Conservation (phyloP, 2,888 invertebrate genomes). For the Heliconius cydno region DNA sequence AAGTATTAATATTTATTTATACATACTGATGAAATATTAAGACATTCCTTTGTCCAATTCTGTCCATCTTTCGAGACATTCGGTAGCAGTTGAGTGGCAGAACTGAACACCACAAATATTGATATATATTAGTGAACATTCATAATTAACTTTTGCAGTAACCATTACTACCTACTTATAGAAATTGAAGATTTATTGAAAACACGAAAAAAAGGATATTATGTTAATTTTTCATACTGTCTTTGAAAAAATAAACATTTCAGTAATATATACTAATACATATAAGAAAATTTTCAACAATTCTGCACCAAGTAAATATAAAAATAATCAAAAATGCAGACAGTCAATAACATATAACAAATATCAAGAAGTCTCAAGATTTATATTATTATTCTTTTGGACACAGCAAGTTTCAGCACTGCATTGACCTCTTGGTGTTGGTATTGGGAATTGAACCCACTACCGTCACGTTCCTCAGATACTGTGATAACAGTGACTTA, state of each 20-base stretch:
- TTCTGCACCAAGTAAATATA: background rate
- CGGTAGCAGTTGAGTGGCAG: too few species aligned
- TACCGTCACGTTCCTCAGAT: too few species aligned
- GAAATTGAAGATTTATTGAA: too few species aligned
- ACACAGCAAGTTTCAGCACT: background rate
- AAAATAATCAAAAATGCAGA: background rate
- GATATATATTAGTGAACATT: too few species aligned
- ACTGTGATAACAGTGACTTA: too few species aligned
- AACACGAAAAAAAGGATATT: too few species aligned
- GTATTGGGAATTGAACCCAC: background rate
- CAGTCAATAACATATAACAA: constrained; percentile 6
- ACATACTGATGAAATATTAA: too few species aligned
- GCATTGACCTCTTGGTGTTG: background rate
- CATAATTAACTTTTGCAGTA: too few species aligned
- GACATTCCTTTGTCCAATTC: too few species aligned
- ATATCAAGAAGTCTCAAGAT: background rate
- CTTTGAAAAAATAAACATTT: background rate
- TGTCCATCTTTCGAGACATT: too few species aligned
- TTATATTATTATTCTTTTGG: background rate
- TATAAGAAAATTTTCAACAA: background rate
- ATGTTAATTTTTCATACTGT: background rate
- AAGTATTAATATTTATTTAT: background rate
- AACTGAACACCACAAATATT: too few species aligned
- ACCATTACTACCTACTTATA: too few species aligned
- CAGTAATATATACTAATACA: background rate